Conservation (phyloP, 2,113 vertebrate genomes). For the Cyanoramphus novaezelandiae region DNA sequence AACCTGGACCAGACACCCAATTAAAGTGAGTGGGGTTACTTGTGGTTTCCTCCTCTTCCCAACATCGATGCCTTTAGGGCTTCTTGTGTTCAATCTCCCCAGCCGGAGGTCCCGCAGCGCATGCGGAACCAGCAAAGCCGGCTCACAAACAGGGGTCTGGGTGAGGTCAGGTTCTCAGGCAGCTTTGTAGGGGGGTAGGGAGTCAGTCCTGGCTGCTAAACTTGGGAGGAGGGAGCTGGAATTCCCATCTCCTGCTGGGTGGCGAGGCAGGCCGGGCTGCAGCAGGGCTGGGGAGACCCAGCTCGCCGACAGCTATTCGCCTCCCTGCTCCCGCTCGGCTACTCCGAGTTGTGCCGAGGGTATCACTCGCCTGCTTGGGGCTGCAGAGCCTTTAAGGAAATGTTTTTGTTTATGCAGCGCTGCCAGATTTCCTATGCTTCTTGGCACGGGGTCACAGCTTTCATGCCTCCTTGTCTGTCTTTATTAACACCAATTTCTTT, state of each 20-base stretch:
- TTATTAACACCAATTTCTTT: slow-evolving; percentile 55
- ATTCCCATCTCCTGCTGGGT: background rate
- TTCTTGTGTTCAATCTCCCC: background rate
- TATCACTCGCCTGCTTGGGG: background rate
- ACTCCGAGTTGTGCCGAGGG: background rate
- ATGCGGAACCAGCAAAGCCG: fast-evolving
- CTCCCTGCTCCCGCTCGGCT: background rate
- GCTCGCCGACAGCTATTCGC: background rate
- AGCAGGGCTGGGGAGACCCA: background rate
- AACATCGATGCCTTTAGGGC: background rate
- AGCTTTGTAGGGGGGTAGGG: background rate
- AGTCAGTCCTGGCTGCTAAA: background rate
- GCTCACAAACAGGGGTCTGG: background rate
- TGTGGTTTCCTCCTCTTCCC: background rate
- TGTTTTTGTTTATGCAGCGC: slow-evolving; percentile 69
- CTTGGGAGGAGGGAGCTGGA: background rate
- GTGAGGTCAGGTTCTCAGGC: background rate
- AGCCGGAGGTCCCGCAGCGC: background rate
- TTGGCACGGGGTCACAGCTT: slow-evolving; percentile 53
- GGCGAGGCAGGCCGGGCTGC: fast-evolving
- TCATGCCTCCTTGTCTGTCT: slow-evolving; percentile 44
- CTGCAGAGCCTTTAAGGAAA: slow-evolving; percentile 60
- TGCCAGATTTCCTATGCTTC: slow-evolving; percentile 71
- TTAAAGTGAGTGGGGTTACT: background rate
- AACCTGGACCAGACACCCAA: background rate